These are phyloP conservation scores for Macrotrachela quadricornifera DNA, from an alignment of 1,140 invertebrate genomes.

Conservation along the genomic window DNA sequence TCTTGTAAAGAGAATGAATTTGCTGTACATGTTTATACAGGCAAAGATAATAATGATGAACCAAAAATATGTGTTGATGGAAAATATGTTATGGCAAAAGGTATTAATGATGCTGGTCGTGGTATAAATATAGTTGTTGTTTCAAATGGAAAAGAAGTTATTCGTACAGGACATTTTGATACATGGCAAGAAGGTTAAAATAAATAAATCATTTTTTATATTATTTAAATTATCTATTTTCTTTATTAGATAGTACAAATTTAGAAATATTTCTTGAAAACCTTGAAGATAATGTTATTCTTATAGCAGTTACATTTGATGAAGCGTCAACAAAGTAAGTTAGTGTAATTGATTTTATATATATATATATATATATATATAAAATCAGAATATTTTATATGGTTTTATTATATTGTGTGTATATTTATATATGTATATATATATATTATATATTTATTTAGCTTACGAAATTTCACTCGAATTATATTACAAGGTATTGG, in stretches of 20 bases:
- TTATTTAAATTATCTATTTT: background rate
- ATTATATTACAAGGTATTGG: constrained; percentile 10
- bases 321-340: constrained; percentile 21
- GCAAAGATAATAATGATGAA: constrained; percentile 26
- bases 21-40: constrained; percentile 33
- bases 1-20: constrained; percentile 24
- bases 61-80: constrained; percentile 34
- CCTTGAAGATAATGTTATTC: constrained; percentile 24
- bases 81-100: constrained; percentile 26
- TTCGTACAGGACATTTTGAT: constrained; percentile 24
- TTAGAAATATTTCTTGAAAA: constrained; percentile 32
- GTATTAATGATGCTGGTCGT: constrained; percentile 30
- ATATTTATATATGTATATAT: background rate
- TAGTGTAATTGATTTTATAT: background rate
- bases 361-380: background rate
- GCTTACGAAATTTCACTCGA: background rate
- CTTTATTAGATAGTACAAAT: constrained; percentile 26
- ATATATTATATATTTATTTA: background rate
- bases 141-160: constrained; percentile 16
- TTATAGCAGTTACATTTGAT: constrained; percentile 22
- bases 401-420: too few species aligned
- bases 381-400: background rate
- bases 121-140: constrained; percentile 32
- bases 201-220: background rate
- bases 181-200: constrained; percentile 30